Percentiles rank a stretch among this genome's conserved stretches.
Evolutionary conservation across 2,888 invertebrate species (phyloP).

Genomic region (Tachystola acroxantha): DNA sequence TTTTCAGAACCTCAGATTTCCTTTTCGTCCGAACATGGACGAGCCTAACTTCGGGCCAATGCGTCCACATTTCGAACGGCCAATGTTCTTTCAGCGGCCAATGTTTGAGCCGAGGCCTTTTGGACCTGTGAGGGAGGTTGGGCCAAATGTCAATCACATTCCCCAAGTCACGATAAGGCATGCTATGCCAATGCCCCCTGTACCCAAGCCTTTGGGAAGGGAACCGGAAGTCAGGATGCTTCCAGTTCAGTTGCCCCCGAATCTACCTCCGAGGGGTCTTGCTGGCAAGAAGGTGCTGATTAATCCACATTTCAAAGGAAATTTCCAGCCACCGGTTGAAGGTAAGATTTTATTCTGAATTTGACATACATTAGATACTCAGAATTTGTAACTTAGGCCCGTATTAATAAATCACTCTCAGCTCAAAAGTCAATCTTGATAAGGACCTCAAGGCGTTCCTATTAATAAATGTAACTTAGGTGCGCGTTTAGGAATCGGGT

Average conservation of each 20-base stretch:
- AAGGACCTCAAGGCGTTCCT: too few relatives aligned
- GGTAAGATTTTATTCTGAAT: slow-evolving; percentile 43
- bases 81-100: slow-evolving; percentile 33
- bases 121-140: slow-evolving; percentile 39
- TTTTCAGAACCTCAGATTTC: neutral
- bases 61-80: slow-evolving; percentile 41
- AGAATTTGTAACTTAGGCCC: too few relatives aligned
- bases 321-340: slow-evolving; percentile 74
- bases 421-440: too few relatives aligned
- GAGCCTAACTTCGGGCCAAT: slow-evolving; percentile 25
- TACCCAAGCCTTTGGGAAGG: slow-evolving; percentile 12
- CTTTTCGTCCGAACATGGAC: slow-evolving; percentile 20
- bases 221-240: slow-evolving; percentile 64
- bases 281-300: slow-evolving; percentile 81
- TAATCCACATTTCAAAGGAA: slow-evolving; percentile 83
- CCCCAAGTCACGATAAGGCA: slow-evolving; percentile 60
- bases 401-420: too few relatives aligned
- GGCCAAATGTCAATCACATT: slow-evolving; percentile 33
- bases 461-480: too few relatives aligned
- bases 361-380: too few relatives aligned
- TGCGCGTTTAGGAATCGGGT: too few relatives aligned
- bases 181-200: slow-evolving; percentile 12
- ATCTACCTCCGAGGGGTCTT: slow-evolving; percentile 50
- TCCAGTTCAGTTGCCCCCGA: slow-evolving; percentile 50
- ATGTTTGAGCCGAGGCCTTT: slow-evolving; percentile 32